phyloP scores from a whole-genome alignment of 1,140 invertebrate genomes.

The Temnothorax longispinosus region DNA sequence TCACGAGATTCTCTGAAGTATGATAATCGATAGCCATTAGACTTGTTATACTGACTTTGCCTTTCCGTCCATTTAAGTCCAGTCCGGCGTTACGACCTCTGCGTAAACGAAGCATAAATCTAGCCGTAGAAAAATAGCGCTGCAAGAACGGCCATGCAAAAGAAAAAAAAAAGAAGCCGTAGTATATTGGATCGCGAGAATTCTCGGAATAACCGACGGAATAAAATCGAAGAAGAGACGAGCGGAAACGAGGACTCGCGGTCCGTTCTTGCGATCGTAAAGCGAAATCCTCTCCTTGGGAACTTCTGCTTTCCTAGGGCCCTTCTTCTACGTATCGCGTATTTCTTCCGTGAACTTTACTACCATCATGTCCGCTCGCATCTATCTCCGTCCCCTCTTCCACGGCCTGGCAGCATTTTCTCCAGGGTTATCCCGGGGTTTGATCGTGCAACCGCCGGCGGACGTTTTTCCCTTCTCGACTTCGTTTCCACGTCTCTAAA shows the following conservation, averaged over 20 bases:
- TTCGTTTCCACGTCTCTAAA: slow-evolving; percentile 19
- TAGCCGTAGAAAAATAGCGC: slow-evolving; percentile 17
- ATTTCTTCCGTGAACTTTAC: slow-evolving; percentile 80
- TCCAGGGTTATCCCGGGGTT: slow-evolving; percentile 66
- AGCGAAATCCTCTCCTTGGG: slow-evolving; percentile 76
- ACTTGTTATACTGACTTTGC: not conserved
- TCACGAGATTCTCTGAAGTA: not conserved
- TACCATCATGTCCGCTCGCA: slow-evolving; percentile 44
- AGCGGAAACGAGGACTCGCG: slow-evolving; percentile 61
- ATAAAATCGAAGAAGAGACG: slow-evolving; percentile 38
- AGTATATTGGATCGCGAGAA: slow-evolving; percentile 41
- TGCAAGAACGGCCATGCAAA: not conserved
- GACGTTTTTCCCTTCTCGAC: slow-evolving; percentile 22
- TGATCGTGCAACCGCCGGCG: slow-evolving; percentile 59
- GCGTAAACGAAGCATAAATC: slow-evolving; percentile 29
- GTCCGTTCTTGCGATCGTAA: slow-evolving; percentile 78
- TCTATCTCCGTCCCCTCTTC: slow-evolving; percentile 64
- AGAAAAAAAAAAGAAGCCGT: not conserved
- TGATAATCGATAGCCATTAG: not conserved
- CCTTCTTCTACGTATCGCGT: slow-evolving; percentile 72
- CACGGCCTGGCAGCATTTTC: slow-evolving; percentile 56
- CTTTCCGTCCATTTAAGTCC: slow-evolving; percentile 16
- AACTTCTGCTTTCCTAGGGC: slow-evolving; percentile 62
- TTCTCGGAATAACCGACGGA: slow-evolving; percentile 39
- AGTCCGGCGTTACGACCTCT: slow-evolving; percentile 22